A percentile compares a stretch with the other conserved stretches of the same genome.
Conservation (phyloP, 2,113 vertebrate species). For the Notothenia coriiceps region DNA sequence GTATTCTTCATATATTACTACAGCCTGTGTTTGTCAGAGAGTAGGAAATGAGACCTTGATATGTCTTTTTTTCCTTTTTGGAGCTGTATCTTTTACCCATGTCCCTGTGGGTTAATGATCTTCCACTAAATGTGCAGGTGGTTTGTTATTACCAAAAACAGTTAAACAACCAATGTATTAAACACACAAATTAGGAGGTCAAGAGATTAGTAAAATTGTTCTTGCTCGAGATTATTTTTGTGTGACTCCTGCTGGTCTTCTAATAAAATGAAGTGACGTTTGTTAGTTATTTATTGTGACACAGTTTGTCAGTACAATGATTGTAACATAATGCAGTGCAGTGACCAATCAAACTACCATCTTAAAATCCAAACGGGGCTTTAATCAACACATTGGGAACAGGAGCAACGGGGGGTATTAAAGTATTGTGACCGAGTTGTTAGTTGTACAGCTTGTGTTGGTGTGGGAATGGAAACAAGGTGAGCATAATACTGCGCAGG, state of each 20-base stretch:
- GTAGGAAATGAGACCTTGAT: conserved; percentile 4
- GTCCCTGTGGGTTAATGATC: conserved; percentile 14
- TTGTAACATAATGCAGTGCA: conserved; percentile 5
- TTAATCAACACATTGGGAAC: conserved; percentile 36
- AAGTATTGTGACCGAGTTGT: conserved; percentile 42
- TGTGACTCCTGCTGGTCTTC: background rate
- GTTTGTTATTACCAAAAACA: conserved; percentile 19
- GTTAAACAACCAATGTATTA: background rate
- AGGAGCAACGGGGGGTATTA: conserved; percentile 27
- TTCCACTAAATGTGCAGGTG: background rate
- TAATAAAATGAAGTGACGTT: background rate
- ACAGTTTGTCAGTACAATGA: background rate
- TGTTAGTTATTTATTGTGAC: background rate
- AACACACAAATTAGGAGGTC: background rate
- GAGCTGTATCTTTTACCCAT: conserved; percentile 14
- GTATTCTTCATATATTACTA: conserved; percentile 7
- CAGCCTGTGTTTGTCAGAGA: conserved; percentile 54
- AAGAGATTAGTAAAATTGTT: background rate
- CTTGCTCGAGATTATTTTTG: background rate
- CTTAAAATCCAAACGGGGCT: conserved; percentile 2
- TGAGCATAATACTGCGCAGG: conserved; percentile 58
- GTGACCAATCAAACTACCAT: background rate
- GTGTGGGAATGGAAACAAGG: conserved; percentile 57
- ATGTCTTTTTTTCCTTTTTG: conserved; percentile 1
- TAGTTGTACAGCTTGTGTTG: conserved; percentile 32